Base-by-base conservation (phyloP, 2,797 vertebrate species). In the Momotus momota region DNA sequence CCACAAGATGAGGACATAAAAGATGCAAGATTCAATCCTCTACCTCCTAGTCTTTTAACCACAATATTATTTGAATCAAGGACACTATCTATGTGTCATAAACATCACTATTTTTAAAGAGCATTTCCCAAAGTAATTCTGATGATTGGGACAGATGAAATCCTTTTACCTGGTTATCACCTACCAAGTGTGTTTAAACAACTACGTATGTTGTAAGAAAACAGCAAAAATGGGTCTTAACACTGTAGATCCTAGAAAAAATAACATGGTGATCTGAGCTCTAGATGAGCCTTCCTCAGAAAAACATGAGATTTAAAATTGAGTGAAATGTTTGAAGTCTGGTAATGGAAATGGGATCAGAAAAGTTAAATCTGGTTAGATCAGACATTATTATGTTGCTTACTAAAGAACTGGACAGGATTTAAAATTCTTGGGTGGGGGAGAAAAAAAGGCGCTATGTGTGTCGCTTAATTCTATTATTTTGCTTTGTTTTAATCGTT, bases 1-100 rank as follows among this genome's bases (percentile, higher is more conserved):
- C 49, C 92, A 89, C 67, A 91, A 92, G 92, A 69, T 65, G 49
- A 93, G 79, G 75, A 92, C 35, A 74, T 96, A 93, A 93, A 96
- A 95, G 66, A 85, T 89, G 79, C 45, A 93, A 96, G 95, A 91
- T 87, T 89, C 79, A 89, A 46, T 95, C 49, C 35, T 91, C 61
- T 92, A 65, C 46, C 29, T 93, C 49, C 58, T 71, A 83, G 75
- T 81, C 41, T 90, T 96, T 88, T 78, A 93, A 87, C 31, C 52
- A 80, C 78, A 91, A 54, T 91, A 82, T 94, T 82, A 81, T 78
- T 26, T 83, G 86, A 90, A 75, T 90, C 72, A 94, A 79, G 79
- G 89, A 78, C 49, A 86, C 19, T 60, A 49, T 73, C 20, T 77
- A 75, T 66, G 55, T 89, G 26, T 41, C 8, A 51, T 95, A 89